A percentile compares a stretch with the other conserved stretches of the same genome.
Evolutionary conservation across 64 coral and sea anemone genomes (phyloP).

Genomic region (Cladopsammia gracilis): DNA sequence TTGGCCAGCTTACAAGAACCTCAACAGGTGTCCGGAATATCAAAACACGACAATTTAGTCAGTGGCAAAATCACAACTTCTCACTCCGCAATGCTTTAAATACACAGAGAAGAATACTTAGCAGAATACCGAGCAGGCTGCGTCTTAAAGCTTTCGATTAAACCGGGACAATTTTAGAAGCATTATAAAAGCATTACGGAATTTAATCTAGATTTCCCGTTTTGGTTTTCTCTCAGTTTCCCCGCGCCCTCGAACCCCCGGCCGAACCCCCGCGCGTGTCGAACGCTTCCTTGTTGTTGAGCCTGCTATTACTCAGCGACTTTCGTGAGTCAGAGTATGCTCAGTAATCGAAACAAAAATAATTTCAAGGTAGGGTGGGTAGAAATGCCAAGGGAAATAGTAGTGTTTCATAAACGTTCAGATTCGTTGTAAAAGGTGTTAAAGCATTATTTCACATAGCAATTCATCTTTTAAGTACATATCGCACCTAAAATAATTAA

Average conservation of each 20-base stretch:
- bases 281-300: neutral
- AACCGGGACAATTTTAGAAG: constrained; percentile 22
- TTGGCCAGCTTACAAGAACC: too few species aligned
- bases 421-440: too few species aligned
- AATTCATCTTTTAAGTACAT: too few species aligned
- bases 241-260: neutral
- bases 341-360: neutral
- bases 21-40: too few species aligned
- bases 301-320: neutral
- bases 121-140: neutral
- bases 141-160: neutral
- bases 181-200: neutral
- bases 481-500: too few species aligned
- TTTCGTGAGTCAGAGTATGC: neutral
- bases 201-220: neutral
- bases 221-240: neutral
- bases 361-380: neutral
- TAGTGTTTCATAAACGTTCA: neutral
- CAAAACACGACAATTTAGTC: too few species aligned
- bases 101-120: neutral
- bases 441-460: too few species aligned
- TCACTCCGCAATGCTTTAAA: too few species aligned
- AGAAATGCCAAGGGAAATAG: neutral
- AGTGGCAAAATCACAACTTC: too few species aligned
- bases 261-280: too few species aligned